Conservation (phyloP, 1,140 invertebrate species). For the Oryzaephilus surinamensis region DNA sequence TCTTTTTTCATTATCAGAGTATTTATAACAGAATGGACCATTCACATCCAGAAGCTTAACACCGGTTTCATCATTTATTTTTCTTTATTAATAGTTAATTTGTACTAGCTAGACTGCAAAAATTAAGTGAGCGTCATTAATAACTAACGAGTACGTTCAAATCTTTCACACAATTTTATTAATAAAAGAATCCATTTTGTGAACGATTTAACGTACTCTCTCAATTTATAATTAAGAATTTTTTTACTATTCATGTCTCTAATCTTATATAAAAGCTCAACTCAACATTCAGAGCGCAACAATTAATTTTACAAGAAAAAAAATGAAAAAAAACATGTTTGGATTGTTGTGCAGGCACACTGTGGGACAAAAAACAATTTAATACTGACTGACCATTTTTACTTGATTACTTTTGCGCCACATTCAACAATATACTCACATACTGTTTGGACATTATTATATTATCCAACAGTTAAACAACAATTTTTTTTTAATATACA, state of each 20-base stretch:
- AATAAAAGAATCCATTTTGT: too few species aligned
- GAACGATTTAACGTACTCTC: too few species aligned
- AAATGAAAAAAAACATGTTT: too few species aligned
- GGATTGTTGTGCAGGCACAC: slow-evolving; percentile 34
- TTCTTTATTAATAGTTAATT: slow-evolving; percentile 11
- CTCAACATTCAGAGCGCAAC: slow-evolving; percentile 31
- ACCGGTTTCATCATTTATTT: slow-evolving; percentile 19
- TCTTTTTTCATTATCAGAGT: slow-evolving; percentile 6
- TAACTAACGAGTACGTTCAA: too few species aligned
- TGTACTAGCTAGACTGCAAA: slow-evolving; percentile 23
- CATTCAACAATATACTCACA: slow-evolving; percentile 28
- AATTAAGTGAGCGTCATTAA: too few species aligned
- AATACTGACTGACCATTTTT: slow-evolving; percentile 36
- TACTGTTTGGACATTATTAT: too few species aligned
- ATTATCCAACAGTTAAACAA: slow-evolving; percentile 30
- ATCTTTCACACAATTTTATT: too few species aligned
- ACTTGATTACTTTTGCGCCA: too few species aligned
- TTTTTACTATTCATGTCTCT: too few species aligned
- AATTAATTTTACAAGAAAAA: too few species aligned
- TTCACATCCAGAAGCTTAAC: slow-evolving; percentile 24
- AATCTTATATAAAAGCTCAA: slow-evolving; percentile 27
- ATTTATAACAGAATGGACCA: slow-evolving; percentile 16
- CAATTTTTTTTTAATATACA: slow-evolving; percentile 33
- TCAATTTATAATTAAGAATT: too few species aligned
- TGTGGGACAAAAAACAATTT: too few species aligned